Evolutionary conservation across 2,888 invertebrate species (phyloP).

Genomic region (Drosophila meridiana): DNA sequence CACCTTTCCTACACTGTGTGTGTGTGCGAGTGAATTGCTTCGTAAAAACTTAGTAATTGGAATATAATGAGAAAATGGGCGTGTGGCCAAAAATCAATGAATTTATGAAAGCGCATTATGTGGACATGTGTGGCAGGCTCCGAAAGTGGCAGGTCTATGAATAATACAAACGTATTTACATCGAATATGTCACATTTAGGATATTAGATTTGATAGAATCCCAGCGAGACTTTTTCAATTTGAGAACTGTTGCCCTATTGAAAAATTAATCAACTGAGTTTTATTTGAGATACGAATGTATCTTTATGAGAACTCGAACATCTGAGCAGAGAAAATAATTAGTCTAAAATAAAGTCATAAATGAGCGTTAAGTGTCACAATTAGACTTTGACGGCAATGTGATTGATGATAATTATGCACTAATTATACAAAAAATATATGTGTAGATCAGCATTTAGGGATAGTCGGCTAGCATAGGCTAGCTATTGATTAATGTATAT

Average conservation of each 20-base stretch:
- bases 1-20: not conserved
- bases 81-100: conserved; percentile 13
- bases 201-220: not conserved
- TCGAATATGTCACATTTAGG: not conserved
- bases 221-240: not conserved
- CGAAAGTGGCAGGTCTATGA: not conserved
- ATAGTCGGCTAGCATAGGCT: too few relatives aligned
- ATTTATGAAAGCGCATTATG: conserved; percentile 3
- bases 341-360: not conserved
- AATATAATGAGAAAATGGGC: conserved; percentile 6
- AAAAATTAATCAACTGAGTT: too few relatives aligned
- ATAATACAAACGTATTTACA: not conserved
- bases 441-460: not conserved
- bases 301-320: not conserved
- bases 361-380: not conserved
- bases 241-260: not conserved
- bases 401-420: conserved; percentile 9
- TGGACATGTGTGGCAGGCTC: not conserved
- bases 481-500: not conserved
- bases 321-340: not conserved
- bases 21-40: not conserved
- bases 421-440: not conserved
- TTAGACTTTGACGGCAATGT: not conserved
- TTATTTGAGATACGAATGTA: not conserved
- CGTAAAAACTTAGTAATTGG: conserved; percentile 15